Base-by-base conservation (phyloP, 1,140 invertebrate species). In the Drosophila aff. region DNA sequence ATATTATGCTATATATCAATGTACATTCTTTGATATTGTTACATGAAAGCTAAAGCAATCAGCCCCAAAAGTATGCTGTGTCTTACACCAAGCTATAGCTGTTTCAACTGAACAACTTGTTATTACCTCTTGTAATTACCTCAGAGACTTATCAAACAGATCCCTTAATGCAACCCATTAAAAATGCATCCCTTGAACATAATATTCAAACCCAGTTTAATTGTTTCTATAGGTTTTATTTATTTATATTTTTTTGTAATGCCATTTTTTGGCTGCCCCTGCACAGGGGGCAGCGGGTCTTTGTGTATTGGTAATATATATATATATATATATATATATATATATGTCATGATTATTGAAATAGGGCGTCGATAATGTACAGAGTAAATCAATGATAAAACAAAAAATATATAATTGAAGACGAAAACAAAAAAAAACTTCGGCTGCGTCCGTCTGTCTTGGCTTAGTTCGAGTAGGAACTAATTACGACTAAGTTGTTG, bases 341-440 rank as follows among this genome's bases (percentile, higher is more conserved):
- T 75, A 85, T 75, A 86, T 81, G 82, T 85, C 82, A 86, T 82
- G 82, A 84, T 59, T 84, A 86, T 81, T 69, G 66, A 64, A 86
- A 63, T 84, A 85, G 82, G 82, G 82, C 82, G 82, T 86, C 75
- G 55, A 73, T 73, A 73, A 73, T 73, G 67, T 73, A 73, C 71
- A 73, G 21, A 43, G 36, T 73, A 73, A 60, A 40, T 60, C 49
- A 76, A 80, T 60, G 53, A 73, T 71, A 52, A 62, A 78, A 79
- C 52, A 73, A 67, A 69, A 77, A 49, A 10, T 49, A 44, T 28
- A 80, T 64, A 80, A 80, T 65, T 52, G 74, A 76, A 44, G 49
- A 23, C 52, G 33, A 55, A 57, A 83, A 68, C 74, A 67, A 46
- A 79, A 52, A 89, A 71, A 80, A 76, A 80, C 49, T 59, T 46